Evolutionary conservation across 2,797 vertebrate genomes (phyloP), one percentile per base, ranked within the genome.

Genomic region (Gallinago stenura): DNA sequence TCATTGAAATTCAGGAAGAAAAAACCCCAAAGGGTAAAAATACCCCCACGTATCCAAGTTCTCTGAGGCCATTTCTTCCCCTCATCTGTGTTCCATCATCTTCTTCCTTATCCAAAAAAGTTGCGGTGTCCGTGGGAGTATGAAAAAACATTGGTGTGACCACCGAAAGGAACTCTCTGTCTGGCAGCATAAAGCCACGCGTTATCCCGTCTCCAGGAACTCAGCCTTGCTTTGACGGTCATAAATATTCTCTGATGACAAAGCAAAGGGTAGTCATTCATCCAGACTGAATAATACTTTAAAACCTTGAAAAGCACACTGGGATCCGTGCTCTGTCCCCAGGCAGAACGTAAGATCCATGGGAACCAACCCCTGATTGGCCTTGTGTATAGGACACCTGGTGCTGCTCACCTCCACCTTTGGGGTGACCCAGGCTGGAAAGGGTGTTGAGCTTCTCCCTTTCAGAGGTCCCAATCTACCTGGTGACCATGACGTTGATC

Each of bases 1-100:
- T 97, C 93, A 94, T 93, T 97, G 95, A 97, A 96, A 96, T 97
- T 97, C 95, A 97, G 96, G 95, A 97, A 97, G 92, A 90, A 96
- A 95, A 97, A 97, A 93, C 89, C 95, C 96, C 96, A 97, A 95
- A 93, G 97, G 75, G 94, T 96, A 95, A 97, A 97, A 97, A 97
- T 94, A 97, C 95, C 95, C 95, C 87, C 93, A 92, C 1, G 76
- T 95, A 92, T 95, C 90, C 95, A 95, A 94, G 89, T 89, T 95
- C 90, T 96, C 89, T 78, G 93, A 97, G 73, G 89, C 96, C 76
- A 50, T 75, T 93, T 92, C 91, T 83, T 94, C 87, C 89, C 92
- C 95, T 96, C 96, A 97, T 96, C 97, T 97, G 97, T 95, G 90
- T 96, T 97, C 97, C 93, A 96, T 96, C 97, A 96, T 95, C 95